These are phyloP conservation scores for Pseudococcus viburni DNA, from an alignment of 2,888 invertebrate species.

Conservation along the genomic window DNA sequence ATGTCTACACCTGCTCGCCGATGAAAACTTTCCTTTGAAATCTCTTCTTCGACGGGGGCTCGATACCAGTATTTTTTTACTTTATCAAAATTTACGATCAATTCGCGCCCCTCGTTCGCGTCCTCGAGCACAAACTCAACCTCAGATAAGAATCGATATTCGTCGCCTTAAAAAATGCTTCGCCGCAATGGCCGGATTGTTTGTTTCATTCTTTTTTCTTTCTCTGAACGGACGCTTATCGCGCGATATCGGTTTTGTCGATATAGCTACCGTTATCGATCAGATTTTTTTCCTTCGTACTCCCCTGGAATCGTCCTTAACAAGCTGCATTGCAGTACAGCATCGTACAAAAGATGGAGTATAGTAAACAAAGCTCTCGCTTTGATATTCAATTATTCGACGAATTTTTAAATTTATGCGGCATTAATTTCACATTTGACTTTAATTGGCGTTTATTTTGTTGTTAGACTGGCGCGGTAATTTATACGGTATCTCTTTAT, in stretches of 20 bases:
- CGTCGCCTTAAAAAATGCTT: conserved; percentile 26
- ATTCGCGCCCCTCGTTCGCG: not conserved
- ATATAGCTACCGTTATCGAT: conserved; percentile 53
- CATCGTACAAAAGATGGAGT: not conserved
- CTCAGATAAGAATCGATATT: conserved; percentile 49
- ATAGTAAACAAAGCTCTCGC: conserved; percentile 23
- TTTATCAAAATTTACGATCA: conserved; percentile 55
- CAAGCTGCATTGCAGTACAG: not conserved
- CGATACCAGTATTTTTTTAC: conserved; percentile 17
- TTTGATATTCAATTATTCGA: conserved; percentile 58
- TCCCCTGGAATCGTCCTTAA: not conserved
- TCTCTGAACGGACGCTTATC: not conserved
- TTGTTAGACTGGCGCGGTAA: conserved; percentile 48
- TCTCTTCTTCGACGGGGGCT: not conserved
- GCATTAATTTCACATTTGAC: conserved; percentile 60
- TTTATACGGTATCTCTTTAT: conserved; percentile 56
- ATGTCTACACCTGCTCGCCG: conserved; percentile 11
- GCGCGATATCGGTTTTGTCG: not conserved
- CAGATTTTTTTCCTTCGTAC: not conserved
- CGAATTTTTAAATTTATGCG: conserved; percentile 50
- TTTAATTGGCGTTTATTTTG: conserved; percentile 58
- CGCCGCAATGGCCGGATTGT: not conserved
- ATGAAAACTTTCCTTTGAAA: not conserved
- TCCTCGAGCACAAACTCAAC: not conserved
- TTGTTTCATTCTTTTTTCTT: not conserved